Percentiles rank a stretch among this genome's conserved stretches.
These are phyloP conservation scores for Lepus townsendii DNA, from an alignment of 2,797 vertebrate species.

Conservation along the genomic window DNA sequence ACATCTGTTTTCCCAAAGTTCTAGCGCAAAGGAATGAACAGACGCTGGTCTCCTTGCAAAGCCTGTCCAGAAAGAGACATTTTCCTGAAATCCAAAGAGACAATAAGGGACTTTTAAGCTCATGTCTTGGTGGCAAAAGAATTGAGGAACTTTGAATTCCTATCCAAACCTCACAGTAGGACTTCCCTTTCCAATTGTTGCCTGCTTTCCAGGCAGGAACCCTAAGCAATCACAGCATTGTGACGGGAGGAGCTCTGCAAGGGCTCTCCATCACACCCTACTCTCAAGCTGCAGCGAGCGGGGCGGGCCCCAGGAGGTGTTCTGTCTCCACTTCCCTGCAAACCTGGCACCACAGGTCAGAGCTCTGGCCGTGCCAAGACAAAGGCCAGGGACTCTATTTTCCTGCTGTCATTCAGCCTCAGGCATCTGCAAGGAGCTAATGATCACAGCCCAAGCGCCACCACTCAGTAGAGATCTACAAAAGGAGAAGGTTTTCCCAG, in stretches of 20 bases:
- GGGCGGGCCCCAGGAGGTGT: not conserved
- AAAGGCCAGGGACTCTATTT: not conserved
- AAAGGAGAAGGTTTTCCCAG: slow-evolving; percentile 14
- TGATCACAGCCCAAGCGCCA: not conserved
- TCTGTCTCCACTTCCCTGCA: not conserved
- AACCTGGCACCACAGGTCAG: not conserved
- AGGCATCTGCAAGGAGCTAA: not conserved
- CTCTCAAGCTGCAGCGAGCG: not conserved
- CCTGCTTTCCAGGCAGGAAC: slow-evolving; percentile 74
- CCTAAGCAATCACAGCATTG: slow-evolving; percentile 64
- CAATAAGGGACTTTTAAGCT: slow-evolving; percentile 51
- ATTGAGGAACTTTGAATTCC: slow-evolving; percentile 56
- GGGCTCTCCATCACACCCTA: slow-evolving; percentile 43
- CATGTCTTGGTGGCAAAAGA: slow-evolving; percentile 59
- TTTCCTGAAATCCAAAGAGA: slow-evolving; percentile 62
- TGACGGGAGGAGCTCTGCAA: slow-evolving; percentile 47
- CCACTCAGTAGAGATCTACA: not conserved
- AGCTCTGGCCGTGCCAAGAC: not conserved
- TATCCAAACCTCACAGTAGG: slow-evolving; percentile 54
- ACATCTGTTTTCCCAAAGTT: slow-evolving; percentile 58
- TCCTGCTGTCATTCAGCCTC: not conserved
- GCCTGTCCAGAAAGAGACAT: not conserved
- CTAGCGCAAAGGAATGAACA: not conserved
- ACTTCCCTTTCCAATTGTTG: slow-evolving; percentile 68
- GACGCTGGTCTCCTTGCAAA: slow-evolving; percentile 54